Percentiles rank a stretch among this genome's conserved stretches.
phyloP scores from a whole-genome alignment of 1,140 invertebrate species.

The Caenorhabditis tropicalis region DNA sequence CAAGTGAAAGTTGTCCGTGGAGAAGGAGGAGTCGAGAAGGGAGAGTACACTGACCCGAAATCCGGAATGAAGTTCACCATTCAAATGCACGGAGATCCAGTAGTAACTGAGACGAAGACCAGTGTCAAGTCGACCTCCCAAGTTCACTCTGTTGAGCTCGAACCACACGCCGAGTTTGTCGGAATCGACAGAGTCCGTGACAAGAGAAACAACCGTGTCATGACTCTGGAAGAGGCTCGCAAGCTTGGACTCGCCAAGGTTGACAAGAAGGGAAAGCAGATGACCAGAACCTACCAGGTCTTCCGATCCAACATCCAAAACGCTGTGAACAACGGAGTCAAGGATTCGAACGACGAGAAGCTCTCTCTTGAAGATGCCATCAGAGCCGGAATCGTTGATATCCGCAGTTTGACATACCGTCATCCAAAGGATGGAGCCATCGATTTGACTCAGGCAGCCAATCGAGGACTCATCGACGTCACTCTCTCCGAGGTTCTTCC shows the following conservation, averaged over 20 bases:
- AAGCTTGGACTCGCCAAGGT: conserved; percentile 68
- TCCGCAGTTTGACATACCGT: conserved; percentile 63
- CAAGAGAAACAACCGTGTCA: conserved; percentile 65
- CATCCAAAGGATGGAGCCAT: conserved; percentile 68
- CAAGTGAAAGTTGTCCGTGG: conserved; percentile 61
- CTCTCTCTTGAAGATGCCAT: conserved; percentile 73
- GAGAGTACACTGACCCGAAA: conserved; percentile 69
- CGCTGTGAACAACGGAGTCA: conserved; percentile 69
- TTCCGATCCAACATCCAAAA: conserved; percentile 71
- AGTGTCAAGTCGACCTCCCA: conserved; percentile 69
- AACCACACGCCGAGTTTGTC: conserved; percentile 71
- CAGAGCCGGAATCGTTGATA: conserved; percentile 71
- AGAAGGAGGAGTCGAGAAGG: conserved; percentile 62
- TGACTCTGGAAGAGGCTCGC: conserved; percentile 68
- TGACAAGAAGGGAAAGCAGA: conserved; percentile 71
- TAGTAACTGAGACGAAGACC: conserved; percentile 71
- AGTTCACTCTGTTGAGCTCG: conserved; percentile 71
- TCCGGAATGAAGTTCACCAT: conserved; percentile 64
- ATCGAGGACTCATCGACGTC: conserved; percentile 70
- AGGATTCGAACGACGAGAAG: conserved; percentile 63
- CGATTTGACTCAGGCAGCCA: conserved; percentile 67
- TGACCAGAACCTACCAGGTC: conserved; percentile 66
- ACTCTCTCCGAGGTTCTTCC: conserved; percentile 70
- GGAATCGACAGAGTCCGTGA: conserved; percentile 71
- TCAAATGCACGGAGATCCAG: conserved; percentile 62